phyloP scores from a whole-genome alignment of 37 sponge, comb jelly and placozoan genomes.

The Hexactinellida sp. region DNA sequence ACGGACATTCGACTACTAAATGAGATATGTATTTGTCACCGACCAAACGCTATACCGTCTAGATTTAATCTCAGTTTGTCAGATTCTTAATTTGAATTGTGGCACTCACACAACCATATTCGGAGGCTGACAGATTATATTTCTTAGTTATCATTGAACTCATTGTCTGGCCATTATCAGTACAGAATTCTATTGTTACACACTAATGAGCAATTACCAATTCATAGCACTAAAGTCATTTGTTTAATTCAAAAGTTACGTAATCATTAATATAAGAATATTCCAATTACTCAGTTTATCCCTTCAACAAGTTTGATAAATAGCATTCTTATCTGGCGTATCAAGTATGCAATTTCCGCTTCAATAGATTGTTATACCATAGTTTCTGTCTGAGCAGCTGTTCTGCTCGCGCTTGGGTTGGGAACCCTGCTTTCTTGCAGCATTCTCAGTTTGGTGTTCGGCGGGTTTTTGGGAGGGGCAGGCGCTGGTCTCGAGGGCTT shows the following conservation, averaged over 20 bases:
- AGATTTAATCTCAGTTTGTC: no score
- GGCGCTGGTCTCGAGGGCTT: background rate
- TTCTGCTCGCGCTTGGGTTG: background rate
- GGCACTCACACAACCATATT: no score
- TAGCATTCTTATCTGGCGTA: background rate
- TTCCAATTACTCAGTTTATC: background rate
- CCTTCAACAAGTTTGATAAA: background rate
- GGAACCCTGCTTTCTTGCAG: no score
- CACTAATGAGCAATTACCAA: background rate
- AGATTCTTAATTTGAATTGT: no score
- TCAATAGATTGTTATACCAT: background rate
- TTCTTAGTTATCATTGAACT: no score
- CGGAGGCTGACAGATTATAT: no score
- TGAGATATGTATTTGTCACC: no score
- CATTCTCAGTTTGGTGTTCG: background rate
- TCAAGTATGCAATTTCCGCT: background rate
- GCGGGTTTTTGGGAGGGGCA: background rate
- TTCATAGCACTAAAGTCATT: background rate
- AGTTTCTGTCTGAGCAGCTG: background rate
- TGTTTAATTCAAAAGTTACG: background rate
- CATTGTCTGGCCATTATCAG: no score
- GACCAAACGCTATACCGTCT: no score
- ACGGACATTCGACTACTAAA: no score
- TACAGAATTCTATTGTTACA: background rate
- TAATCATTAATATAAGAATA: background rate